phyloP scores from a whole-genome alignment of 1,140 invertebrate species.

The Condylostylus longicornis region DNA sequence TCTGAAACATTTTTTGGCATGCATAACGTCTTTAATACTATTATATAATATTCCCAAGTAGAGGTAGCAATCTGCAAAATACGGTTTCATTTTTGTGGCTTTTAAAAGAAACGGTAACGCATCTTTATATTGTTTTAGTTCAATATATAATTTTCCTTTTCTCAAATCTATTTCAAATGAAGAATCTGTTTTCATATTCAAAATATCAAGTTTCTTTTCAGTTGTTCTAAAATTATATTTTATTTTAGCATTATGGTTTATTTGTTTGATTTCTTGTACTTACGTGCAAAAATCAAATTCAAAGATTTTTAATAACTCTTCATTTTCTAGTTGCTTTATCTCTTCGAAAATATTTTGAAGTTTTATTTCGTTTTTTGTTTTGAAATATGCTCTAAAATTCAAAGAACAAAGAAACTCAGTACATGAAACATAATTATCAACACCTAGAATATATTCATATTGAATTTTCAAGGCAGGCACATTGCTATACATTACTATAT shows the following conservation, averaged over 20 bases:
- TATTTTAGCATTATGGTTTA: neutral
- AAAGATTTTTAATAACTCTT: too few relatives aligned
- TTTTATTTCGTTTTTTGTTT: too few relatives aligned
- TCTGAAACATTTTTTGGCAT: conserved; percentile 66
- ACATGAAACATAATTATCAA: too few relatives aligned
- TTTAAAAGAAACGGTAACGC: conserved; percentile 49
- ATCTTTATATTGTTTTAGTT: conserved; percentile 42
- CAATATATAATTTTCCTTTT: conserved; percentile 50
- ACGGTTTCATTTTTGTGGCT: conserved; percentile 56
- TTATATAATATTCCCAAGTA: conserved; percentile 63
- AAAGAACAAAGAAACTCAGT: too few relatives aligned
- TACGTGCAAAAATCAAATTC: too few relatives aligned
- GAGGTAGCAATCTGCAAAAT: conserved; percentile 55
- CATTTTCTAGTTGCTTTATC: too few relatives aligned
- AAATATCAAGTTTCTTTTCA: conserved; percentile 37
- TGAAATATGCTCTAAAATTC: too few relatives aligned
- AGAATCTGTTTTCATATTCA: conserved; percentile 35
- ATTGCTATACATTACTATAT: too few relatives aligned
- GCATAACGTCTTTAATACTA: conserved; percentile 42
- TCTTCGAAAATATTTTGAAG: too few relatives aligned
- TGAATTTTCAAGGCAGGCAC: too few relatives aligned
- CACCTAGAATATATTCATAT: too few relatives aligned
- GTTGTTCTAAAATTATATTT: conserved; percentile 10
- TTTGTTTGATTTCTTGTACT: too few relatives aligned
- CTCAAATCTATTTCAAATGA: conserved; percentile 37